Percentiles rank a stretch among this genome's conserved stretches.
These are phyloP conservation scores for Brenthis hecate DNA, from an alignment of 2,888 invertebrate genomes.

Conservation along the genomic window DNA sequence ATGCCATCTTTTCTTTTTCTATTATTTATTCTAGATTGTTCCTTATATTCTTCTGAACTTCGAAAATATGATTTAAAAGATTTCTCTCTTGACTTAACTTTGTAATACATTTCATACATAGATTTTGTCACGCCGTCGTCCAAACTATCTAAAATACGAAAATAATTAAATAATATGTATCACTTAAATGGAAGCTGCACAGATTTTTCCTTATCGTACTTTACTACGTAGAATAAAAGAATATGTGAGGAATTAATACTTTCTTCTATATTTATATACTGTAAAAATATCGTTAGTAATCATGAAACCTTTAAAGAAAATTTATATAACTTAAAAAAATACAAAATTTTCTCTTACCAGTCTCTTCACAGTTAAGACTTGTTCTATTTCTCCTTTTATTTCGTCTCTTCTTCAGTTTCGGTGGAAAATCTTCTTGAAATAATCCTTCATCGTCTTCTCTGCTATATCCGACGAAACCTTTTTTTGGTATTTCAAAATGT, in stretches of 20 bases:
- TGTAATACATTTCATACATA: constrained; percentile 75
- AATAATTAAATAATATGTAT: background rate
- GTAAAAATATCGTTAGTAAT: too few relatives aligned
- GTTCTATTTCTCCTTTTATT: constrained; percentile 1
- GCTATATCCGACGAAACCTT: background rate
- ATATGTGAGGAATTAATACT: too few relatives aligned
- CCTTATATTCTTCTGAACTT: constrained; percentile 37
- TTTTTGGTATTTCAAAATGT: background rate
- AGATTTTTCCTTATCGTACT: too few relatives aligned
- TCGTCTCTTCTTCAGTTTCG: background rate
- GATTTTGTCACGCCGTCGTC: constrained; percentile 71
- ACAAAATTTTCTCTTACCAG: background rate
- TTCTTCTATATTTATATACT: too few relatives aligned
- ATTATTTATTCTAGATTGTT: constrained; percentile 28
- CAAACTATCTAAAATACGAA: constrained; percentile 44
- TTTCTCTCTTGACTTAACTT: constrained; percentile 42
- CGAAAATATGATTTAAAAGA: constrained; percentile 39
- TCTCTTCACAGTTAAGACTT: background rate
- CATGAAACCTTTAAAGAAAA: too few relatives aligned
- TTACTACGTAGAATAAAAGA: too few relatives aligned
- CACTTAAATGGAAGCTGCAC: too few relatives aligned
- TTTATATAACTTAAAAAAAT: background rate
- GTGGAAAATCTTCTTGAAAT: background rate
- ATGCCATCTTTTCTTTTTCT: constrained; percentile 34
- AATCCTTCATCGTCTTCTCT: constrained; percentile 9